These are phyloP conservation scores for Cryptomyrus ogoouensis DNA, from an alignment of 2,113 vertebrate species.

Conservation along the genomic window DNA sequence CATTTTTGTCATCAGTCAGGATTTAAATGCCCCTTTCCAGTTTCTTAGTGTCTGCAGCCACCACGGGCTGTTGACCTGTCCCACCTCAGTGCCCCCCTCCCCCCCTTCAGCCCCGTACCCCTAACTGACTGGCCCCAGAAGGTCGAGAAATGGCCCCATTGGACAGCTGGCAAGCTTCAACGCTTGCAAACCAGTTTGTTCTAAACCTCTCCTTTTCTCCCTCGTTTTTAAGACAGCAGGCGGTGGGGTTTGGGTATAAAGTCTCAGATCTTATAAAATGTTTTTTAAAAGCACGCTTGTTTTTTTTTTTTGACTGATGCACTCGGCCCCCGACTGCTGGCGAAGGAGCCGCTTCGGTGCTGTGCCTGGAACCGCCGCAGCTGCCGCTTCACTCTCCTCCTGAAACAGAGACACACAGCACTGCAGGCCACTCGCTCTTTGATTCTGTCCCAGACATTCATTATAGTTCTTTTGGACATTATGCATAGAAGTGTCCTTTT, in stretches of 20 bases:
- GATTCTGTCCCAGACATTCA: not conserved
- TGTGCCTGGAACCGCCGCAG: constrained; percentile 18
- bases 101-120: not conserved
- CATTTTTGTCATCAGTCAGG: constrained; percentile 52
- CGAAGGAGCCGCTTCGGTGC: constrained; percentile 25
- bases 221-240: constrained; percentile 2
- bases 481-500: not conserved
- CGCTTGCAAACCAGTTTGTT: not conserved
- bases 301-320: not conserved
- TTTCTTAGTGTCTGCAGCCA: not conserved
- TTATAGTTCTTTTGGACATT: not conserved
- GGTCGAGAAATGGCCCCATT: not conserved
- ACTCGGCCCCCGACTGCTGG: not conserved
- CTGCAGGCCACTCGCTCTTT: not conserved
- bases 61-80: not conserved
- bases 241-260: not conserved
- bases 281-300: not conserved
- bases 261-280: constrained; percentile 5
- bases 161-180: not conserved
- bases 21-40: constrained; percentile 30
- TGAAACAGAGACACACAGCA: constrained; percentile 5
- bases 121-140: not conserved
- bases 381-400: not conserved
- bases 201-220: not conserved
- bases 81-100: not conserved